phyloP scores from a whole-genome alignment of 1,140 invertebrate species.

The Notospermus geniculatus region DNA sequence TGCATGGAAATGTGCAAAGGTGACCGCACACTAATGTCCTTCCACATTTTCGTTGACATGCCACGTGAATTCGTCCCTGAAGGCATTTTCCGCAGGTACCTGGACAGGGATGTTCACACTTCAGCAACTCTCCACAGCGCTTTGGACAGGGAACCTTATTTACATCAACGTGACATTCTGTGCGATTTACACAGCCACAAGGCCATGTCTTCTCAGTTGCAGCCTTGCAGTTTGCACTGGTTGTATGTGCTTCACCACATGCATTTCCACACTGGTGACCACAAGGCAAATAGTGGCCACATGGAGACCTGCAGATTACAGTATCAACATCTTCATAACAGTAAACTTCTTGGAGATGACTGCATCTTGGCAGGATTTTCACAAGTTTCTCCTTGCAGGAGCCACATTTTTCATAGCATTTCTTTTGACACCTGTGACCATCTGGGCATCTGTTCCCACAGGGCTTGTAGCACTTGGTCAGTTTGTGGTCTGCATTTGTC shows the following conservation, averaged over 20 bases:
- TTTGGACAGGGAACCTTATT: slow-evolving; percentile 22
- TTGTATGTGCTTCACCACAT: slow-evolving; percentile 16
- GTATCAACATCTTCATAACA: slow-evolving; percentile 22
- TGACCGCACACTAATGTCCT: slow-evolving; percentile 54
- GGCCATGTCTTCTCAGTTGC: slow-evolving; percentile 11
- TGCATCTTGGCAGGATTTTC: slow-evolving; percentile 20
- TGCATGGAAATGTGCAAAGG: slow-evolving; percentile 36
- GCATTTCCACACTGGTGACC: slow-evolving; percentile 22
- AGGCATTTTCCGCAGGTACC: slow-evolving; percentile 63
- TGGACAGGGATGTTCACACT: slow-evolving; percentile 63
- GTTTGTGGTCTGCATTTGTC: slow-evolving; percentile 38
- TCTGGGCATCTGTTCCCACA: slow-evolving; percentile 35
- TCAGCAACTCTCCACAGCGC: slow-evolving; percentile 59
- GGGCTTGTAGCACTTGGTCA: slow-evolving; percentile 37
- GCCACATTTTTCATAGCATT: slow-evolving; percentile 36
- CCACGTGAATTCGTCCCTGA: slow-evolving; percentile 63
- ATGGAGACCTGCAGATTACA: slow-evolving; percentile 20
- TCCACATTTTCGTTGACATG: slow-evolving; percentile 43
- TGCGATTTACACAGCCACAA: slow-evolving; percentile 26
- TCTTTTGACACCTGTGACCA: slow-evolving; percentile 36
- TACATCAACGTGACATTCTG: slow-evolving; percentile 25
- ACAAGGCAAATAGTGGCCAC: slow-evolving; percentile 13
- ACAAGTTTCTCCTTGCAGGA: slow-evolving; percentile 24
- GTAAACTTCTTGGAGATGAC: slow-evolving; percentile 25
- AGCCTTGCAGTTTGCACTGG: slow-evolving; percentile 13